phyloP scores from a whole-genome alignment of 2,113 vertebrate genomes.

The Myotis yumanensis region DNA sequence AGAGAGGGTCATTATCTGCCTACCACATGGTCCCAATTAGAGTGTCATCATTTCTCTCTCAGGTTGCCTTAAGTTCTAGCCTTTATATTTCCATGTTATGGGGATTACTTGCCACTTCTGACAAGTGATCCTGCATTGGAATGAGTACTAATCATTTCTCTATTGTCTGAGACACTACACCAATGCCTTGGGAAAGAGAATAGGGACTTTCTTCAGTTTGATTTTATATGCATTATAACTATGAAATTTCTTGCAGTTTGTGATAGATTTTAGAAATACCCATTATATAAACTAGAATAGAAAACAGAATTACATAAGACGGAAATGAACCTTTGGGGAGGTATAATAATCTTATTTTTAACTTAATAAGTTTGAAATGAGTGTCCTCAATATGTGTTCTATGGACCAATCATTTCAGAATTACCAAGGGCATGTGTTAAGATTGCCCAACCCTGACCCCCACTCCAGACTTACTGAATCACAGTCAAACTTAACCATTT shows the following conservation, averaged over 20 bases:
- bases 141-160: background rate
- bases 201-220: background rate
- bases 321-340: background rate
- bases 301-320: background rate
- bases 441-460: background rate
- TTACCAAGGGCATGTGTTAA: background rate
- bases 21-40: background rate
- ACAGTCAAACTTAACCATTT: constrained; percentile 28
- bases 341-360: constrained; percentile 41
- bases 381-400: background rate
- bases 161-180: background rate
- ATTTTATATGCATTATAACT: background rate
- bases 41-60: background rate
- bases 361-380: background rate
- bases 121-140: background rate
- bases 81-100: background rate
- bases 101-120: background rate
- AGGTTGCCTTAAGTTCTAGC: background rate
- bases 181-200: background rate
- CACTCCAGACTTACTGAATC: background rate
- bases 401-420: background rate
- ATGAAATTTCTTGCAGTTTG: background rate
- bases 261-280: background rate
- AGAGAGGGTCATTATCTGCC: background rate
- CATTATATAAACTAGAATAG: background rate